phyloP scores from a whole-genome alignment of 2,797 vertebrate species.

The Notoglanidium macrostoma region DNA sequence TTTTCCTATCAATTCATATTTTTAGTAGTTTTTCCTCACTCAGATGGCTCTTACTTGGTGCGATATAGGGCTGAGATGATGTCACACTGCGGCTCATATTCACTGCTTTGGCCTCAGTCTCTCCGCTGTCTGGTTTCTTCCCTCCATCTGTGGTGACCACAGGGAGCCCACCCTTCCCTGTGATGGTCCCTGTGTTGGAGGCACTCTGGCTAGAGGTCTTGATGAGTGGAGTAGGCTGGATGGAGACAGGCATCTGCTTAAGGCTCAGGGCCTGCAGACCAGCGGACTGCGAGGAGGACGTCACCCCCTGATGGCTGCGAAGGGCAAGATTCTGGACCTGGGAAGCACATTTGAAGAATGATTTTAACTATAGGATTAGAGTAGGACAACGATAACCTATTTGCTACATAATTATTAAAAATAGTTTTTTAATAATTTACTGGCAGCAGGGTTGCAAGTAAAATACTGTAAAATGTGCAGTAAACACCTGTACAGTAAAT shows the following conservation, averaged over 20 bases:
- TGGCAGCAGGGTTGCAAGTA: background rate
- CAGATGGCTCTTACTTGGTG: conserved; percentile 78
- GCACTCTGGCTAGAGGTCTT: conserved; percentile 74
- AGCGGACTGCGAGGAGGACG: conserved; percentile 62
- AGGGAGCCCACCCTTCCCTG: conserved; percentile 64
- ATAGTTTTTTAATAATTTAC: background rate
- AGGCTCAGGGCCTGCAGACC: conserved; percentile 84
- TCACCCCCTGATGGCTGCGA: conserved; percentile 82
- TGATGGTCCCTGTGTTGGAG: conserved; percentile 51
- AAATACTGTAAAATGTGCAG: background rate
- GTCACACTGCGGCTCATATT: conserved; percentile 79
- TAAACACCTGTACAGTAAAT: background rate
- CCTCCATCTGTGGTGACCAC: conserved; percentile 72
- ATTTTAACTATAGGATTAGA: background rate
- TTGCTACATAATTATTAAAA: background rate
- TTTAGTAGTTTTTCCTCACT: background rate
- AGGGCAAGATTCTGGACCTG: conserved; percentile 91
- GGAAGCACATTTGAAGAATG: background rate
- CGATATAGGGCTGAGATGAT: conserved; percentile 77
- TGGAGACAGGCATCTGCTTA: conserved; percentile 80
- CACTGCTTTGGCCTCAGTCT: conserved; percentile 74
- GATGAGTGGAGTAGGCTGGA: conserved; percentile 76
- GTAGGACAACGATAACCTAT: background rate
- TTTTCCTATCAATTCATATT: background rate
- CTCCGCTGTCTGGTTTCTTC: conserved; percentile 79